Evolutionary conservation across 2,888 invertebrate species (phyloP).

Genomic region (Parasteatoda lunata): DNA sequence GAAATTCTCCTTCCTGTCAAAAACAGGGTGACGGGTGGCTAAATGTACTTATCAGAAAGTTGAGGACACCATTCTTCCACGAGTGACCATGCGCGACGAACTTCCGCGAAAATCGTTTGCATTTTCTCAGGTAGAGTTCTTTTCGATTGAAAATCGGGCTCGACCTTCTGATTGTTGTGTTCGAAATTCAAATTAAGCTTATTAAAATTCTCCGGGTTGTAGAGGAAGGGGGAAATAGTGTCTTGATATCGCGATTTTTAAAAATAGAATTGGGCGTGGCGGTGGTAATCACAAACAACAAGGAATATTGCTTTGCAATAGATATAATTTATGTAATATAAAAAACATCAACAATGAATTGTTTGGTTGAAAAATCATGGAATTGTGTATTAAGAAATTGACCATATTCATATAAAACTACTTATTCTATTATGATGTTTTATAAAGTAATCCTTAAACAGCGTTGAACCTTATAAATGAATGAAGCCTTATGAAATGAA

Average conservation of each 20-base stretch:
- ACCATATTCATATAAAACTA: too few relatives aligned
- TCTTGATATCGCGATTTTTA: not conserved
- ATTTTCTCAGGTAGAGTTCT: constrained; percentile 7
- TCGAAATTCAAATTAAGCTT: not conserved
- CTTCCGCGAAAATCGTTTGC: constrained; percentile 41
- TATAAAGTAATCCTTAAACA: too few relatives aligned
- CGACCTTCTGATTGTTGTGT: not conserved
- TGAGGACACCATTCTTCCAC: not conserved
- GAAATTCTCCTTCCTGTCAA: not conserved
- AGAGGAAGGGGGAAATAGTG: not conserved
- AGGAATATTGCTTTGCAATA: too few relatives aligned
- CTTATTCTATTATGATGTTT: too few relatives aligned
- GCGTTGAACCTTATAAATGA: too few relatives aligned
- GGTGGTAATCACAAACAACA: too few relatives aligned
- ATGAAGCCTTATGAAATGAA: too few relatives aligned
- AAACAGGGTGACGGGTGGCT: not conserved
- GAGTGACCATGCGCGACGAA: constrained; percentile 23
- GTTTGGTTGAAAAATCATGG: too few relatives aligned
- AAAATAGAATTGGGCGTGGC: too few relatives aligned
- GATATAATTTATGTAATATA: too few relatives aligned
- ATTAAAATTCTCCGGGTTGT: not conserved
- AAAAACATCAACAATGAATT: too few relatives aligned
- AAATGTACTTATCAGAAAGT: not conserved
- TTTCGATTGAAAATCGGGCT: not conserved
- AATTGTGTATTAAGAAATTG: too few relatives aligned